A percentile compares a stretch with the other conserved stretches of the same genome.
Evolutionary conservation across 2,113 vertebrate genomes (phyloP).

Genomic region (Trinectes maculatus): DNA sequence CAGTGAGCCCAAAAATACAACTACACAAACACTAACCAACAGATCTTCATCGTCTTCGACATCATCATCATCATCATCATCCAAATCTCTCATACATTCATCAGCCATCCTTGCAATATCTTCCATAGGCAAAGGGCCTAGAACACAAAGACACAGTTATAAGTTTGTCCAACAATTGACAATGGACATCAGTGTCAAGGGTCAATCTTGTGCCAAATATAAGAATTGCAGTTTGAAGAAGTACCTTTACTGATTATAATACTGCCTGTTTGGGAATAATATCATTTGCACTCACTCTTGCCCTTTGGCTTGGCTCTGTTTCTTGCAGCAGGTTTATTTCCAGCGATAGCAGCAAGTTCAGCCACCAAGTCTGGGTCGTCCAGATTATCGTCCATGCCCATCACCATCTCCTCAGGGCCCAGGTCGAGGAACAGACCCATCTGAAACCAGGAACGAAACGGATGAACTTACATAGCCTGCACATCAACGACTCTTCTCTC

Average conservation of each 20-base stretch:
- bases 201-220: background rate
- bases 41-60: constrained; percentile 89
- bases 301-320: constrained; percentile 79
- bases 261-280: no score
- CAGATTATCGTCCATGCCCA: constrained; percentile 81
- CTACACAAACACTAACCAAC: constrained; percentile 81
- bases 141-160: constrained; percentile 32
- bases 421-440: constrained; percentile 93
- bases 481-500: background rate
- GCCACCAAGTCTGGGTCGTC: constrained; percentile 91
- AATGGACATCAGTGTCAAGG: no score
- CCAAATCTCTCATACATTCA: constrained; percentile 91
- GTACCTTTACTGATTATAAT: no score
- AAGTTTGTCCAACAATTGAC: background rate
- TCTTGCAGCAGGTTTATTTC: constrained; percentile 70
- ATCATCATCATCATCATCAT: constrained; percentile 82
- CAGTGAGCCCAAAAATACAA: background rate
- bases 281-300: constrained; percentile 80
- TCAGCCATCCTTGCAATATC: constrained; percentile 94
- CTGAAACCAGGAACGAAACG: constrained; percentile 73
- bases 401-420: constrained; percentile 87
- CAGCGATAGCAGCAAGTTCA: constrained; percentile 89
- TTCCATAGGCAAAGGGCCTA: constrained; percentile 93
- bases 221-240: no score
- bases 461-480: no score